phyloP scores from a whole-genome alignment of 1,140 invertebrate genomes.

The Diuraphis noxia region DNA sequence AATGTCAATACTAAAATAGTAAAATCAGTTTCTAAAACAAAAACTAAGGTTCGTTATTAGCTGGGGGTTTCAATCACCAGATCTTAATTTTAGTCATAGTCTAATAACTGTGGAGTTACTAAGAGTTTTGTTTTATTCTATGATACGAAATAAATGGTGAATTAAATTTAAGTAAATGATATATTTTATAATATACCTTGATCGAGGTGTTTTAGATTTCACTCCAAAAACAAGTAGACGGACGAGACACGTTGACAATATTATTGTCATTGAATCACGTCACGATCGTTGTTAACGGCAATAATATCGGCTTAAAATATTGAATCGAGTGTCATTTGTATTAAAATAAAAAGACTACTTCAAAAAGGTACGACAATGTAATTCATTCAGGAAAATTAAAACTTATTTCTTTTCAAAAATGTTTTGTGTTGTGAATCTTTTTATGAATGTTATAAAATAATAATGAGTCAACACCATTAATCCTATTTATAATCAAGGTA shows the following conservation, averaged over 20 bases:
- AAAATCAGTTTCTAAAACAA: too few species aligned
- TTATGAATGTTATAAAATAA: too few species aligned
- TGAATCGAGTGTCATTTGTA: neutral
- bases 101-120: neutral
- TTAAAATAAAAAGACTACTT: neutral
- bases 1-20: too few species aligned
- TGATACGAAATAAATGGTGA: neutral
- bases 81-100: neutral
- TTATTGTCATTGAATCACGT: neutral
- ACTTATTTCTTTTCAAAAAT: neutral
- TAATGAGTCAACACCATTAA: too few species aligned
- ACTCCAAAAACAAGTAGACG: too few species aligned
- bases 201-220: too few species aligned
- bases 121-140: neutral
- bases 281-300: neutral
- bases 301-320: neutral
- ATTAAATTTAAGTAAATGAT: neutral
- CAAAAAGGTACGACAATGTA: neutral
- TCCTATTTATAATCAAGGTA: too few species aligned
- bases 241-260: neutral
- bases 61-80: too few species aligned
- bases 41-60: too few species aligned
- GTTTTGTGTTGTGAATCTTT: too few species aligned
- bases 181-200: neutral
- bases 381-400: neutral